Evolutionary conservation across 1,140 invertebrate species (phyloP), one percentile per base, ranked within the genome.

Genomic region (Leptinotarsa texana): DNA sequence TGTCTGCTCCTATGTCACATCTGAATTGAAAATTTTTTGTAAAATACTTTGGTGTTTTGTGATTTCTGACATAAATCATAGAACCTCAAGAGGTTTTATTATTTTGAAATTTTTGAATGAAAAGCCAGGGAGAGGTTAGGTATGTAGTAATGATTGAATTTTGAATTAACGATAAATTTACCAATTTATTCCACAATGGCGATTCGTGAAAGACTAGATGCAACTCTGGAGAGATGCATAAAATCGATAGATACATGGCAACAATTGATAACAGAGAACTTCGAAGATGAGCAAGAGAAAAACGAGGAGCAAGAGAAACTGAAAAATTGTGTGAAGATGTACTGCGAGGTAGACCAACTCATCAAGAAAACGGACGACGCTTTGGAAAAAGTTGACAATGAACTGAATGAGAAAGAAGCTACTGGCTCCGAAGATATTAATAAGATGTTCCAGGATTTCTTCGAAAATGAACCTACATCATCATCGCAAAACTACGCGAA

Each of bases 161-260:
- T 42, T 42, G 33, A 42, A 42, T 42, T 42, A 42, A 42, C 8
- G 8, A 42, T 42, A 11, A 11, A 42, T 42, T 42, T 11, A 42
- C 33, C 8, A 42, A 11, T 42, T 42, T 11, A 42, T 42, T 42
- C 2, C 11, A 65, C 11, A 57, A 78, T 78, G 77, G 57, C 77
- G 22, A 48, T 74, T 72, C 24, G 47, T 17, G 74, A 76, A n/a
- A 74, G 70, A 72, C 72, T 75, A 21, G 72, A 74, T 13, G 57
- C 33, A 13, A 66, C 72, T 15, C 66, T 81, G 61, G 75, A 77
- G 18, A 75, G 69, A 69, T 80, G 80, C 68, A 17, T 80, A 13
- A 71, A 75, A 66, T 80, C 79, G 6, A 69, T 82, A 76, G 77
- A 75, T 74, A 75, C 75, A 8, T 81, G 79, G 74, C 77, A 79